Evolutionary conservation across 2,797 vertebrate species (phyloP).

Genomic region (Smutsia gigantea): DNA sequence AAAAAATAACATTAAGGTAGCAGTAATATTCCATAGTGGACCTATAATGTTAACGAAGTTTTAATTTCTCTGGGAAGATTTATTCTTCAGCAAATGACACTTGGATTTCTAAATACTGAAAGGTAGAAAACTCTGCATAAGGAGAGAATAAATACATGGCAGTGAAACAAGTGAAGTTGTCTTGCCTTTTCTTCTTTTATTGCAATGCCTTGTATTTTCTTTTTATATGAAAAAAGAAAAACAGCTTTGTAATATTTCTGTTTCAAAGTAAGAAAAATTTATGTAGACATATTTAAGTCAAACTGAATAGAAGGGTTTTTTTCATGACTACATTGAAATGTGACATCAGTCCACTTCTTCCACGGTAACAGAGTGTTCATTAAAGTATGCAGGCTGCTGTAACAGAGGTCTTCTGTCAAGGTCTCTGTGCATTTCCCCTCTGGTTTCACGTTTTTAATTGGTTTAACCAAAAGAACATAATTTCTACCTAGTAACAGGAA

Average conservation of each 20-base stretch:
- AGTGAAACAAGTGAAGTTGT: neutral
- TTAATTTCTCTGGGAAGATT: neutral
- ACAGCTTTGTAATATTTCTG: neutral
- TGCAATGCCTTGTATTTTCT: neutral
- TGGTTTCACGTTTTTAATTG: slow-evolving; percentile 63
- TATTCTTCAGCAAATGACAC: neutral
- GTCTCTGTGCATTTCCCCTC: slow-evolving; percentile 45
- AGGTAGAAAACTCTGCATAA: neutral
- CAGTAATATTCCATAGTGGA: neutral
- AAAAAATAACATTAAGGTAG: neutral
- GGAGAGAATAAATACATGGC: neutral
- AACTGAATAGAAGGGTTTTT: neutral
- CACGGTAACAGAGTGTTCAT: slow-evolving; percentile 16
- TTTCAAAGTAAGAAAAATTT: neutral
- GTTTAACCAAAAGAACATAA: slow-evolving; percentile 60
- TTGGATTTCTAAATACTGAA: neutral
- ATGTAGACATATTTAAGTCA: neutral
- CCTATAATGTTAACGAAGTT: neutral
- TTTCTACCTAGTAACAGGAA: slow-evolving; percentile 64
- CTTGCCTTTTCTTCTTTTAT: neutral
- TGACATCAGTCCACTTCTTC: neutral
- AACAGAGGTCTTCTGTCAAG: slow-evolving; percentile 7
- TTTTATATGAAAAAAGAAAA: neutral
- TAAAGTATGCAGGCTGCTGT: slow-evolving; percentile 19
- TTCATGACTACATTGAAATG: neutral